Conservation (phyloP, 2,797 vertebrate species). For the Spatula clypeata region DNA sequence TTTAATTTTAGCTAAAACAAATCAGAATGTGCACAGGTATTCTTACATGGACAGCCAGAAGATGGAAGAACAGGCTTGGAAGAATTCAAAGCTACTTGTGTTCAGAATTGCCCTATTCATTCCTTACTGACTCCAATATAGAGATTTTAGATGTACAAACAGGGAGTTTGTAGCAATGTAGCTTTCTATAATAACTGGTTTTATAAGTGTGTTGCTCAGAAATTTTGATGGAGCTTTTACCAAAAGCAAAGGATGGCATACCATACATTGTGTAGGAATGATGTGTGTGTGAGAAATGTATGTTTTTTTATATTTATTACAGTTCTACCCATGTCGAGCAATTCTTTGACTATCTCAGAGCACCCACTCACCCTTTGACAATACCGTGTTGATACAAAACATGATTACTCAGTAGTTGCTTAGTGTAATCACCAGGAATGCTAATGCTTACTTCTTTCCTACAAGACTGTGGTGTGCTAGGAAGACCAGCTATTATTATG, state of each 20-base stretch:
- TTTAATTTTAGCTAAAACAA: not conserved
- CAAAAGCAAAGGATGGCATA: not conserved
- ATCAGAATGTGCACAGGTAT: not conserved
- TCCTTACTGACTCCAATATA: not conserved
- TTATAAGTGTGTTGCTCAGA: not conserved
- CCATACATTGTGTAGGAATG: not conserved
- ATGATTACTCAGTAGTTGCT: not conserved
- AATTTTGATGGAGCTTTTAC: not conserved
- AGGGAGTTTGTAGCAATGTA: not conserved
- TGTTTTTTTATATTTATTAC: not conserved
- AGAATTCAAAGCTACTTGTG: not conserved
- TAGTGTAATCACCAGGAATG: not conserved
- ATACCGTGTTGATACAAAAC: not conserved
- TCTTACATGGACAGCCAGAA: not conserved
- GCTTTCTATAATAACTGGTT: not conserved
- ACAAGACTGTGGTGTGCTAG: not conserved
- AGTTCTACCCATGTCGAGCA: not conserved
- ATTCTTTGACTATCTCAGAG: not conserved
- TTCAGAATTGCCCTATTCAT: not conserved
- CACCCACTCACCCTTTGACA: not conserved
- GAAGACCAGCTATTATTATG: not conserved
- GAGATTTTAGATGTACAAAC: not conserved
- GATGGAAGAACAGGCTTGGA: not conserved
- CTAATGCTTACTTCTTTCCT: not conserved
- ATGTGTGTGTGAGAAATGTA: not conserved